These are phyloP conservation scores for Volucella zonaria DNA, from an alignment of 2,888 invertebrate genomes.

Conservation along the genomic window DNA sequence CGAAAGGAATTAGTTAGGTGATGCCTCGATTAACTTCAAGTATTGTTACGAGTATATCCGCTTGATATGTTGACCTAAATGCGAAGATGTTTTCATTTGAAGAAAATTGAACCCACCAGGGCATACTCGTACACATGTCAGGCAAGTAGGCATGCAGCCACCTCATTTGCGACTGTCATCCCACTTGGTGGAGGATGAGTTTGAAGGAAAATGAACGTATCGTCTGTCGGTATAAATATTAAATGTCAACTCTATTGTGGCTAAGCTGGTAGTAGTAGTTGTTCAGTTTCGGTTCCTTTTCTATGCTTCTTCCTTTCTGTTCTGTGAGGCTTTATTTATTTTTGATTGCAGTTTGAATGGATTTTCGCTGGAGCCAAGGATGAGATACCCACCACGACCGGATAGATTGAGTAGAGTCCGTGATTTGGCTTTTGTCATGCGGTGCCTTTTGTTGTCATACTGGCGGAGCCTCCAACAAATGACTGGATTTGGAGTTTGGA, in stretches of 20 bases:
- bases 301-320: neutral
- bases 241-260: constrained; percentile 33
- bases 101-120: neutral
- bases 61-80: constrained; percentile 69
- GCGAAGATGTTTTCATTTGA: constrained; percentile 6
- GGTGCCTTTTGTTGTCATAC: constrained; percentile 40
- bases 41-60: constrained; percentile 30
- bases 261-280: neutral
- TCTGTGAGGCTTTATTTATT: constrained; percentile 43
- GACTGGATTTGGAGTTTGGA: constrained; percentile 29
- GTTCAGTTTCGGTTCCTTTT: constrained; percentile 11
- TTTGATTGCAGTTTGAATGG: constrained; percentile 46
- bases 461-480: constrained; percentile 25
- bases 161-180: constrained; percentile 3
- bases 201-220: constrained; percentile 50
- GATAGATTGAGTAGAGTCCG: constrained; percentile 8
- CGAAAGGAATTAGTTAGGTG: neutral
- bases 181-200: constrained; percentile 47
- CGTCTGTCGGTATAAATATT: constrained; percentile 41
- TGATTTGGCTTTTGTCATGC: constrained; percentile 31
- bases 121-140: neutral
- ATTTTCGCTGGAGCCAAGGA: constrained; percentile 1
- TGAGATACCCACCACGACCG: too few relatives aligned
- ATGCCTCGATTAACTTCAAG: constrained; percentile 5
- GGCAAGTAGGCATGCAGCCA: neutral